phyloP scores from a whole-genome alignment of 2,888 invertebrate genomes.

The Drosophila greeni region DNA sequence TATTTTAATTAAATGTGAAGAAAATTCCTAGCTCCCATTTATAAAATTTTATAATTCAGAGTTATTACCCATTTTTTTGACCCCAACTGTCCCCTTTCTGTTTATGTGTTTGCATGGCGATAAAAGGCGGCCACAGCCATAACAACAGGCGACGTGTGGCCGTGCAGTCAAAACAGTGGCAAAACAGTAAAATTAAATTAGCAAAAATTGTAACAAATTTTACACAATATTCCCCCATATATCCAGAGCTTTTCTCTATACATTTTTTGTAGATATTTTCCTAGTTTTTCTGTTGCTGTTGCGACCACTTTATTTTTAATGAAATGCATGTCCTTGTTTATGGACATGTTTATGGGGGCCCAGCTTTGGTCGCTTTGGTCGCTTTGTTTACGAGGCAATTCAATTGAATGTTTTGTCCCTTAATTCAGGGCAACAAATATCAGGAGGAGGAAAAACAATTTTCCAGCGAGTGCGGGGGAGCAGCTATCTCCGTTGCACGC shows the following conservation, averaged over 20 bases:
- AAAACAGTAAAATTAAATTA: slow-evolving; percentile 67
- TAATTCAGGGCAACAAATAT: slow-evolving; percentile 15
- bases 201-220: slow-evolving; percentile 58
- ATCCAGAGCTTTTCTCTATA: slow-evolving; percentile 1
- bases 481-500: slow-evolving; percentile 11
- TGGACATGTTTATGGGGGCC: slow-evolving; percentile 47
- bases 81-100: background rate
- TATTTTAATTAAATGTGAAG: background rate
- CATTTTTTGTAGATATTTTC: slow-evolving; percentile 5
- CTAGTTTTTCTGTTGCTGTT: slow-evolving; percentile 3
- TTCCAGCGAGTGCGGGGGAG: slow-evolving; percentile 8
- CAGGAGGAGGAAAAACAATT: slow-evolving; percentile 3
- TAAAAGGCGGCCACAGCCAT: slow-evolving; percentile 17
- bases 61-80: background rate
- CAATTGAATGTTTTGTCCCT: slow-evolving; percentile 39
- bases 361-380: slow-evolving; percentile 40
- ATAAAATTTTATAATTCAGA: too few relatives aligned
- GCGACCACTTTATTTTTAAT: slow-evolving; percentile 19
- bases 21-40: too few relatives aligned
- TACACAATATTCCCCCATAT: slow-evolving; percentile 11
- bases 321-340: slow-evolving; percentile 45
- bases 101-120: slow-evolving; percentile 12
- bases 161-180: slow-evolving; percentile 6
- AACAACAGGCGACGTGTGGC: slow-evolving; percentile 17
- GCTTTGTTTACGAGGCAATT: slow-evolving; percentile 36